Percentiles rank a stretch among this genome's conserved stretches.
phyloP scores from a whole-genome alignment of 2,113 vertebrate species.

The Etheostoma cragini region DNA sequence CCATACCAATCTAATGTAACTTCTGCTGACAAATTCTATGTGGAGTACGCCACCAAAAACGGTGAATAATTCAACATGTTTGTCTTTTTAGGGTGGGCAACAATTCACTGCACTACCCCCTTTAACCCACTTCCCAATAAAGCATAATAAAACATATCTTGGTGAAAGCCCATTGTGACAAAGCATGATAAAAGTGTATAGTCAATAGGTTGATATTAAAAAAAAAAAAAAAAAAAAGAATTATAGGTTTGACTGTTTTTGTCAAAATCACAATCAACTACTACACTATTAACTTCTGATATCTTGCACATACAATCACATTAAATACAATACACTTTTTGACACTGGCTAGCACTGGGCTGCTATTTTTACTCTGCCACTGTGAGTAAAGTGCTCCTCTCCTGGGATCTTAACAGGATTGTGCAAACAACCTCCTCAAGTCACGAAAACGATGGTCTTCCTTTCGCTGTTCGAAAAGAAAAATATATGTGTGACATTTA shows the following conservation, averaged over 20 bases:
- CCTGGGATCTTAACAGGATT: slow-evolving; percentile 49
- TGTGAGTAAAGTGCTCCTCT: slow-evolving; percentile 59
- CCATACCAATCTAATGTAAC: background rate
- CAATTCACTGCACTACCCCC: background rate
- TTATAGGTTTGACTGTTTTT: background rate
- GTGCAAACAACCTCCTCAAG: slow-evolving; percentile 49
- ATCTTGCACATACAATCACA: slow-evolving; percentile 1
- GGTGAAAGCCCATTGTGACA: background rate
- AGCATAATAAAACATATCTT: background rate
- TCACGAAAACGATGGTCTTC: slow-evolving; percentile 39
- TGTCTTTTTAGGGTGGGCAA: background rate
- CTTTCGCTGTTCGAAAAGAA: background rate
- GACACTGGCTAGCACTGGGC: slow-evolving; percentile 7
- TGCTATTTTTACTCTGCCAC: slow-evolving; percentile 58
- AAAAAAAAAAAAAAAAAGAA: background rate
- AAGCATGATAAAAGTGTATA: background rate
- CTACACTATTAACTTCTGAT: background rate
- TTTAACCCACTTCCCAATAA: background rate
- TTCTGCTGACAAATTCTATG: background rate
- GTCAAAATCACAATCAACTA: background rate
- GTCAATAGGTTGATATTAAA: no score
- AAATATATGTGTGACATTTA: slow-evolving; percentile 4
- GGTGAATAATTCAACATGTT: background rate
- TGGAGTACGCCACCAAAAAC: background rate
- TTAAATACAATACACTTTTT: slow-evolving; percentile 1